A percentile compares a stretch with the other conserved stretches of the same genome.
Conservation (phyloP, 1,140 invertebrate species). For the Apis mellifera region Amel_HAv3.1 CM009944.2:10067001-10067500, state of each 20-base stretch:
- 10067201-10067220: background rate
- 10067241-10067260: no score
- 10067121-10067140: background rate
- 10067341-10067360: slow-evolving; percentile 9
- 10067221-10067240: background rate
- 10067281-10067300: background rate
- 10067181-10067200: background rate
- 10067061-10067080: no score
- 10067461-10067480: background rate
- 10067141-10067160: background rate
- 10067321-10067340: background rate
- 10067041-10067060: no score
- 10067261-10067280: background rate
- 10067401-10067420: background rate
- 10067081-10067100: no score
- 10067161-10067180: background rate
- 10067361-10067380: background rate
- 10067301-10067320: background rate
- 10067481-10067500: background rate
- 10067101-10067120: no score
- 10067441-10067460: background rate
- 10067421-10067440: background rate
- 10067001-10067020: no score
- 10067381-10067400: slow-evolving; percentile 26
- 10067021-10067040: background rate